Evolutionary conservation across 2,797 vertebrate genomes (phyloP), one percentile per base, ranked within the genome.

Genomic region (Pygocentrus nattereri): DNA sequence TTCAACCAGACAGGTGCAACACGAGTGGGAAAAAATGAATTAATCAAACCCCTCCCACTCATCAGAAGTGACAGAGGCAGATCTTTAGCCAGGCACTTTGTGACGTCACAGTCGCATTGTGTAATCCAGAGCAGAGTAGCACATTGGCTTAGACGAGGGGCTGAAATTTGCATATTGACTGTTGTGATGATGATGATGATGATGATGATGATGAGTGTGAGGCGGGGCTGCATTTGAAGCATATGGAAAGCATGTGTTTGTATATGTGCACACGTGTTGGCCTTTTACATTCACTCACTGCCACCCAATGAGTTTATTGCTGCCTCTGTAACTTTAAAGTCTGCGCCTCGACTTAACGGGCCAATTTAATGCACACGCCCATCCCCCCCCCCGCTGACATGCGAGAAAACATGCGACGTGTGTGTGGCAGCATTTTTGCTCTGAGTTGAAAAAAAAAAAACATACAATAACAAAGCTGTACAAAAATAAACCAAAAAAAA

Each of bases 1-100:
- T 31, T 73, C 74, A 85, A 88, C 90, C 83, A 86, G 76, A 86
- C 23, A 47, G 30, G 77, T 76, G 85, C 84, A 84, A 85, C 82
- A 56, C 25, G 64, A 80, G 81, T 68, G 18, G 84, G 78, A 21
- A 56, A 13, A 58, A n/a, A 44, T 49, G 25, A n/a, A 50, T 73
- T 21, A 59, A 58, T 65, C 62, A 49, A 38, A 68, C 56, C 74
- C 72, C 72, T 34, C 64, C 64, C 73, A 76, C 68, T 71, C 25
- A n/a, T 47, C 21, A 49, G 69, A 41, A 69, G 65, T 68, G 54
- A 16, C 65, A 31, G 49, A 72, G 73, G 11, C 41, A 73, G 74
- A 67, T 65, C 30, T 58, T 54, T 78, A 75, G 44, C 49, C 25
- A 15, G 72, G 61, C 12, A 47, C 34, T 68, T 44, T 18, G 31